Percentiles rank a stretch among this genome's conserved stretches.
These are phyloP conservation scores for Gastrophryne carolinensis DNA, from an alignment of 2,797 vertebrate species.

Conservation along the genomic window DNA sequence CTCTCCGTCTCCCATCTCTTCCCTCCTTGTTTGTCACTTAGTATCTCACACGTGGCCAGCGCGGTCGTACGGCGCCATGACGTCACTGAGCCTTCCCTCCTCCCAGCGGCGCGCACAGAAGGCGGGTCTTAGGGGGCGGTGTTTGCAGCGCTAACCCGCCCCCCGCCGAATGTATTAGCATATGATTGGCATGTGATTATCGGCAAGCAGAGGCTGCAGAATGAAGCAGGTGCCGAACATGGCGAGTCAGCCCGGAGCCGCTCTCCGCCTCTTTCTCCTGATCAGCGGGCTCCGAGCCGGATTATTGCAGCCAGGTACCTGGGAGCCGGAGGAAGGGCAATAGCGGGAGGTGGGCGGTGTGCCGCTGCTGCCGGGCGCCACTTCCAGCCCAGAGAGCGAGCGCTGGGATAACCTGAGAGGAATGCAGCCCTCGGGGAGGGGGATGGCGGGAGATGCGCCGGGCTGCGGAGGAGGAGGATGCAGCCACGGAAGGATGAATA, in stretches of 20 bases:
- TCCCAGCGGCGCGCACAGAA: no score
- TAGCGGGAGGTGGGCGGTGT: not conserved
- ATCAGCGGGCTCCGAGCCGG: slow-evolving; percentile 43
- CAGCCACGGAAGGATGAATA: no score
- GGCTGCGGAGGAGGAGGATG: not conserved
- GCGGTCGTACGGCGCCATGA: slow-evolving; percentile 17
- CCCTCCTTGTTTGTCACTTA: slow-evolving; percentile 2
- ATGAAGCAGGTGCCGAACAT: slow-evolving; percentile 51
- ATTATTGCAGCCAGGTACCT: slow-evolving; percentile 41
- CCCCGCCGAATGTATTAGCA: slow-evolving; percentile 41
- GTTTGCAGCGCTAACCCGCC: not conserved
- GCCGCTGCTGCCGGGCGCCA: not conserved
- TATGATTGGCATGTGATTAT: slow-evolving; percentile 52
- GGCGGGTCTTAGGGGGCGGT: not conserved
- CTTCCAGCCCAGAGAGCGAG: not conserved
- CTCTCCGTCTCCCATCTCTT: not conserved
- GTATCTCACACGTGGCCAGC: slow-evolving; percentile 36
- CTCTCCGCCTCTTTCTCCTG: slow-evolving; percentile 44
- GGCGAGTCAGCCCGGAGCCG: slow-evolving; percentile 50
- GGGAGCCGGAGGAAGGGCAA: slow-evolving; percentile 12
- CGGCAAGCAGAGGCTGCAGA: slow-evolving; percentile 44
- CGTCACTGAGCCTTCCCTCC: slow-evolving; percentile 17
- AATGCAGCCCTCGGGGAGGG: not conserved
- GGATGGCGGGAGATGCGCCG: not conserved
- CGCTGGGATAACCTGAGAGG: not conserved